Evolutionary conservation across 1,140 invertebrate genomes (phyloP), one percentile per base, ranked within the genome.

Genomic region (Neotoxoptera formosana): DNA sequence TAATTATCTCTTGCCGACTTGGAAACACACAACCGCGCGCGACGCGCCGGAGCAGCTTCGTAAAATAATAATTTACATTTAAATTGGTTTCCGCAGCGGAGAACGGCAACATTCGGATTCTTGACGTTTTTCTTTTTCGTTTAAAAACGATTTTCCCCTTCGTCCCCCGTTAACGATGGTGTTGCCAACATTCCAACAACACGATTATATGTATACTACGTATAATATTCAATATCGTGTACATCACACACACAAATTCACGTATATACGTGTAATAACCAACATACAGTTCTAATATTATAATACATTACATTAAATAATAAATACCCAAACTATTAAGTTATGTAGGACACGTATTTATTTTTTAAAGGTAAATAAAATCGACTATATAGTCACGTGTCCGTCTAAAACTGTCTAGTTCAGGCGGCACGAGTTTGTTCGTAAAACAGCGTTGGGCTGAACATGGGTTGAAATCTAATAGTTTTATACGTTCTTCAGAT

Each of bases 21-120:
- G 87, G 36, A 89, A 53, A 53, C 34, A 53, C 34, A 36, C 21
- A 89, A 89, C 34, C 87, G n/a, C 47, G 86, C 34, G 17, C 17
- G 23, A 17, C 87, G n/a, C 47, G 86, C 34, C 30, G 30, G 23
- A 17, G 45, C n/a, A 48, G 7, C 86, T 48, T n/a, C 30, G 20
- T 89, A 53, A 53, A 56, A 89, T 89, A 86, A 67, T 86, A 86
- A 93, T 93, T 93, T 93, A 93, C 91, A 93, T 93, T 93, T 93
- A 93, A 84, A 93, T 93, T 93, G 76, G 76, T 93, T 86, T 84
- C 91, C 30, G 17, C 30, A n/a, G n/a, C 1, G 36, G 23, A 84
- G 83, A 84, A 84, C 41, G 25, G 84, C 41, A 67, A 67, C 60
- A 45, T n/a, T 30, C 9, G 23, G 30, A 45, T 87, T 45, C 45